Percentiles rank a stretch among this genome's conserved stretches.
Conservation (phyloP, 92 coral and sea anemone species). For the Zoanthus solanderi region DNA sequence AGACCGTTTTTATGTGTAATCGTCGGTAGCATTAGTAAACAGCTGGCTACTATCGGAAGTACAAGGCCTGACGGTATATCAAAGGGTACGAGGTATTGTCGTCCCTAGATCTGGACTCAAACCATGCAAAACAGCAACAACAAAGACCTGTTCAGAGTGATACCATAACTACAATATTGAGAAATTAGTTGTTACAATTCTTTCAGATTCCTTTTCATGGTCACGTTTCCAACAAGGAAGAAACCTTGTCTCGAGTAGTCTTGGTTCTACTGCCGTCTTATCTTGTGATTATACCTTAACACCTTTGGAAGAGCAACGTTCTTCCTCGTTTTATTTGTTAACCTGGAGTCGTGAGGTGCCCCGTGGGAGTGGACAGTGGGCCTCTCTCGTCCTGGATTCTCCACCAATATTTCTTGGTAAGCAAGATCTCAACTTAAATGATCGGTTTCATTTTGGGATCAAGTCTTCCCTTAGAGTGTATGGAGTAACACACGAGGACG, state of each 20-base stretch:
- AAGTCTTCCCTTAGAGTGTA: constrained; percentile 58
- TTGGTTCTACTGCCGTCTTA: constrained; percentile 56
- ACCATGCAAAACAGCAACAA: not conserved
- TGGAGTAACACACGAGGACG: constrained; percentile 66
- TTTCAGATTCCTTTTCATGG: constrained; percentile 72
- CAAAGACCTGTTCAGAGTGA: not conserved
- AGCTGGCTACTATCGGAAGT: too few species aligned
- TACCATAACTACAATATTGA: not conserved
- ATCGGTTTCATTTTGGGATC: constrained; percentile 45
- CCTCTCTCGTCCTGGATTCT: constrained; percentile 52
- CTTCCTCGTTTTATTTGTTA: constrained; percentile 48
- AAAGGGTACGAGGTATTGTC: too few species aligned
- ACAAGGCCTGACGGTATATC: too few species aligned
- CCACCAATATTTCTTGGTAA: constrained; percentile 45
- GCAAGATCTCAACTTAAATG: constrained; percentile 55
- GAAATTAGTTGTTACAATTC: not conserved
- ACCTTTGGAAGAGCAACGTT: constrained; percentile 52
- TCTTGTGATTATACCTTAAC: constrained; percentile 67
- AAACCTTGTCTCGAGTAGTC: constrained; percentile 38
- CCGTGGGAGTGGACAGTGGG: constrained; percentile 60
- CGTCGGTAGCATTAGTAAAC: too few species aligned
- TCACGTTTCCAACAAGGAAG: constrained; percentile 52
- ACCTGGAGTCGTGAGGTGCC: constrained; percentile 74
- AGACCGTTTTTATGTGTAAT: too few species aligned
- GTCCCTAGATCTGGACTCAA: not conserved